Percentiles rank a stretch among this genome's conserved stretches.
Conservation (phyloP, 2,113 vertebrate species). For the Actinemys pallida region DNA sequence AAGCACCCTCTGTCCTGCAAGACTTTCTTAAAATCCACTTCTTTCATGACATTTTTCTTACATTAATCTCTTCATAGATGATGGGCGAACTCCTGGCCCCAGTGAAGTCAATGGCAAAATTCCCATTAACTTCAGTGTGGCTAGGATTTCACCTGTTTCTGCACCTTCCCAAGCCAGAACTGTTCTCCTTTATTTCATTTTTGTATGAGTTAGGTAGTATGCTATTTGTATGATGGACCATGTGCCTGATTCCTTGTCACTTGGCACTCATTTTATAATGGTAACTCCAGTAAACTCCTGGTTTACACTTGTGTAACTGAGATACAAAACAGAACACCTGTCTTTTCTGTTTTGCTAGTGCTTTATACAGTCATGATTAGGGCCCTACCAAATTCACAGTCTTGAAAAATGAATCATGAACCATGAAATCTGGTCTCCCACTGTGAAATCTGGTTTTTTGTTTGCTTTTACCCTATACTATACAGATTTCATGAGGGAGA, state of each 20-base stretch:
- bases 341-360: not conserved
- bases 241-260: slow-evolving; percentile 35
- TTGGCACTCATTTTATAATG: slow-evolving; percentile 17
- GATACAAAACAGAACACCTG: not conserved
- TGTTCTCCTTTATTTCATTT: slow-evolving; percentile 27
- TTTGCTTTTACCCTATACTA: no score
- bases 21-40: not conserved
- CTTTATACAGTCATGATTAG: not conserved
- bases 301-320: not conserved
- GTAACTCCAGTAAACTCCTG: slow-evolving; percentile 38
- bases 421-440: no score
- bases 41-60: not conserved
- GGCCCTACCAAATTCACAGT: no score
- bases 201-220: slow-evolving; percentile 10
- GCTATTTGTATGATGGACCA: slow-evolving; percentile 33
- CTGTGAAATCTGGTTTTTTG: no score
- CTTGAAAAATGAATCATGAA: no score
- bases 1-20: not conserved
- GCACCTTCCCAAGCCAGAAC: slow-evolving; percentile 36
- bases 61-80: slow-evolving; percentile 15
- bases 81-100: not conserved
- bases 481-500: no score
- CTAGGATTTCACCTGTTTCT: slow-evolving; percentile 16
- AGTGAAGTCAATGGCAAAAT: not conserved
- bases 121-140: not conserved